Evolutionary conservation across 2,888 invertebrate species (phyloP), one percentile per base, ranked within the genome.

Genomic region (Pycnomerus fuliginosus): DNA sequence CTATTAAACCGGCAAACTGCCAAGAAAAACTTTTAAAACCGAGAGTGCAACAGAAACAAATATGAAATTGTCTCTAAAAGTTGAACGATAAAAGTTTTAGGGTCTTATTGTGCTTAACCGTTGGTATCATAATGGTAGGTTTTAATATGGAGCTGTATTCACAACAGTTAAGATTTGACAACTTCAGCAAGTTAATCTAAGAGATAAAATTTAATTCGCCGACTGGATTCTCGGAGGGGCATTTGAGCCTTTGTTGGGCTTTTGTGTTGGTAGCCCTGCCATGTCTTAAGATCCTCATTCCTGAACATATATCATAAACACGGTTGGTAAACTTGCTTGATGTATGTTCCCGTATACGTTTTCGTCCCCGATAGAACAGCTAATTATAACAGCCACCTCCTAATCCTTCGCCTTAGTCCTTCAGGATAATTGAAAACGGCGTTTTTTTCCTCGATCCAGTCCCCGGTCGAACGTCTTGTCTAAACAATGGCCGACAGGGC

Each of bases 181-280:
- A 60, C 55, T 59, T 57, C 50, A 42, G 57, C 47, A 53, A 62
- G 56, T 62, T 61, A 60, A 62, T 59, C 60, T 55, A 53, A 37
- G 57, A 58, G 59, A 62, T 60, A 62, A 62, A 62, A 60, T 62
- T 59, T 62, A 62, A 60, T 62, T 58, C 56, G 51, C 50, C 49
- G 47, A 55, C 52, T 42, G 56, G 55, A 55, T 53, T 49, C 60
- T 53, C 60, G 16, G 36, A 55, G 56, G 60, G 51, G 47, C 52
- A 42, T 53, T 56, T 53, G 49, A 40, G 51, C 49, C 45, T 53
- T 50, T 52, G 52, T 46, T 39, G 41, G 48, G 44, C 48, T 46
- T 46, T 46, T 42, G 46, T 46, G 41, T 46, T 33, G 41, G 46
- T 34, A 42, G 36, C 41, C 32, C 35, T 31, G 35, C 30, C 40